Evolutionary conservation across 2,113 vertebrate genomes (phyloP), one percentile per base, ranked within the genome.

Genomic region (Garra rufa): DNA sequence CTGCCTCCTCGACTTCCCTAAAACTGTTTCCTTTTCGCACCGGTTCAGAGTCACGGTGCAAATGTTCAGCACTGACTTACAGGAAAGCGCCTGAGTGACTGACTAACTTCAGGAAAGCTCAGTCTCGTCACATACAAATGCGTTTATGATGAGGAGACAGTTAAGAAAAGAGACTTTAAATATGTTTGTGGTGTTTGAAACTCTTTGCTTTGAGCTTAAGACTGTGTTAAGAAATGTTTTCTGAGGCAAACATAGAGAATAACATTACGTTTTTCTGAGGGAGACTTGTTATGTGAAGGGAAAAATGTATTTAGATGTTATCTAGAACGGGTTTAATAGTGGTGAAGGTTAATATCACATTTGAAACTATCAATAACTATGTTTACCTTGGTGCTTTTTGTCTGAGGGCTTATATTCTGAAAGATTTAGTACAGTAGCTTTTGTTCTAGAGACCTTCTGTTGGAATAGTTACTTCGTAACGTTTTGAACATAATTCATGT

Each of bases 21-120:
- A 88, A 92, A 92, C 78, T 91, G 89, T 94, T 93, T 94, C 93
- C 92, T 94, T 90, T 90, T 92, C 83, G 87, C 85, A 85, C 83
- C 86, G 55, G 87, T 89, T 85, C 76, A 67, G 88, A 89, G 88
- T 70, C 63, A 24, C 79, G 84, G 86, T 87, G 85, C 44, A 91
- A 84, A 83, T 90, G 93, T 95, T 95, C 94, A 95, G 94, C 94
- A 95, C 94, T 94, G 91, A 93, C 89, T 90, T 87, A 83, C 93
- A 93, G 94, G 94, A 95, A 93, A 95, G 94, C 94, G 92, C 94
- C 94, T 91, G 44, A 57, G 63, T 91, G 90, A 92, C 89, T 91
- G 90, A 92, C 89, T 90, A 90, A 67, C 77, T 44, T 65, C 14
- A 46, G 21, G 4, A 38, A 82, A 57, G n/a, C 67, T 7, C 34